Conservation (phyloP, 2,888 invertebrate genomes). For the Orchesella flavescens region DNA sequence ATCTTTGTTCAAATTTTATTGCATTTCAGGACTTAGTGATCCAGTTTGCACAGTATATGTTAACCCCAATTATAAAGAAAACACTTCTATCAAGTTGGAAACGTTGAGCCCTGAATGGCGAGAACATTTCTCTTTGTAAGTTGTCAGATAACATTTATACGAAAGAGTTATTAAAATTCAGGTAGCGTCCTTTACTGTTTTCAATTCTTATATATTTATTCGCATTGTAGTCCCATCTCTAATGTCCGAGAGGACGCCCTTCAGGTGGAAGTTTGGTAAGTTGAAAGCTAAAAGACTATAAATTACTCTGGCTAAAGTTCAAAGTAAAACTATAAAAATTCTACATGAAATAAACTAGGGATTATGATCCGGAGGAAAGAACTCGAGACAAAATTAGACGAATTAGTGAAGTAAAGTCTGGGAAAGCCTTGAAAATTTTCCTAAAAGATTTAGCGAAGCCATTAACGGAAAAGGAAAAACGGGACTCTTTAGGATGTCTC, state of each 20-base stretch:
- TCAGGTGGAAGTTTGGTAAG: slow-evolving; percentile 87
- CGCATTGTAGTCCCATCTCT: slow-evolving; percentile 81
- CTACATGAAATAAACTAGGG: slow-evolving; percentile 78
- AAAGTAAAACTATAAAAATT: no score
- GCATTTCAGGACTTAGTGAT: slow-evolving; percentile 89
- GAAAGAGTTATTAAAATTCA: background rate
- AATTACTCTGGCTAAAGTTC: no score
- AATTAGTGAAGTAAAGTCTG: slow-evolving; percentile 88
- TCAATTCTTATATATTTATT: no score
- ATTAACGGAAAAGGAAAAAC: slow-evolving; percentile 85
- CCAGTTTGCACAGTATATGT: slow-evolving; percentile 95
- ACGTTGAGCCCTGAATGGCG: slow-evolving; percentile 96
- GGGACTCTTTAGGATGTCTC: slow-evolving; percentile 94
- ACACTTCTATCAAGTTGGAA: slow-evolving; percentile 91
- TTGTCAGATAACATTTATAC: slow-evolving; percentile 72
- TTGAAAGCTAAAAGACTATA: slow-evolving; percentile 58
- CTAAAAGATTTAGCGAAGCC: slow-evolving; percentile 94
- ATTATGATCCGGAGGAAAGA: no score
- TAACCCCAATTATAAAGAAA: slow-evolving; percentile 85
- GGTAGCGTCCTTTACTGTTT: slow-evolving; percentile 74
- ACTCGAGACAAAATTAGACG: slow-evolving; percentile 91
- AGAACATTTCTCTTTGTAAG: slow-evolving; percentile 97
- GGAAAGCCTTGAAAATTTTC: slow-evolving; percentile 85
- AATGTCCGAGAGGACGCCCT: slow-evolving; percentile 83
- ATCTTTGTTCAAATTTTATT: background rate